These are phyloP conservation scores for Sinhomidia bicolor DNA, from an alignment of 2,888 invertebrate species.

Conservation along the genomic window DNA sequence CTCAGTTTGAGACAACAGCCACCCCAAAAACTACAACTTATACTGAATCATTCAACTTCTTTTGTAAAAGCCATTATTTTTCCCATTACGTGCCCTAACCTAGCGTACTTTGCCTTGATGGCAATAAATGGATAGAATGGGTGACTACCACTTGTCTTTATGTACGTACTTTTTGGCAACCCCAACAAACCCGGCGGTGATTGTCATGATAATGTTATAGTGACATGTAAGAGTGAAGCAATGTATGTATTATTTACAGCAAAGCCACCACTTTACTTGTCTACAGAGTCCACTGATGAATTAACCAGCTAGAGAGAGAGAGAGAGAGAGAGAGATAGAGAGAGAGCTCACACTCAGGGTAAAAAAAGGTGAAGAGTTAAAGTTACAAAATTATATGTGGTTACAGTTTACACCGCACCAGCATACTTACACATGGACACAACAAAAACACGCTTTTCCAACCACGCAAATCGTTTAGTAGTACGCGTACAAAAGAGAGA, in stretches of 20 bases:
- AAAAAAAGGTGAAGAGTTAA: not conserved
- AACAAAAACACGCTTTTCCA: constrained; percentile 3
- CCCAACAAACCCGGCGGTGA: constrained; percentile 19
- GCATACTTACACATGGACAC: too few relatives aligned
- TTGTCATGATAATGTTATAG: constrained; percentile 27
- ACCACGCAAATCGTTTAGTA: constrained; percentile 60
- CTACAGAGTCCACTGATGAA: constrained; percentile 13
- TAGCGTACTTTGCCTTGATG: constrained; percentile 52
- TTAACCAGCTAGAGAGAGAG: constrained; percentile 6
- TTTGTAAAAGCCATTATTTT: constrained; percentile 61
- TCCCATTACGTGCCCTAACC: constrained; percentile 55
- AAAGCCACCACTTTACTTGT: not conserved
- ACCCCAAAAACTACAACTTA: constrained; percentile 36
- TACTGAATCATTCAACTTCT: constrained; percentile 61
- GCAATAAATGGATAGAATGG: constrained; percentile 26
- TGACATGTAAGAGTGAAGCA: constrained; percentile 26
- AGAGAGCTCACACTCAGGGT: too few relatives aligned
- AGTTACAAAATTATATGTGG: too few relatives aligned
- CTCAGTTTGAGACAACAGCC: constrained; percentile 28
- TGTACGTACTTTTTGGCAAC: not conserved
- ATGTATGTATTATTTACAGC: not conserved
- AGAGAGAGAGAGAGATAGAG: not conserved
- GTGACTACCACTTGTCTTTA: not conserved
- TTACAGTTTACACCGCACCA: constrained; percentile 22
- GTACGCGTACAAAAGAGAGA: not conserved